Evolutionary conservation across 2,888 invertebrate species (phyloP), one percentile per base, ranked within the genome.

Genomic region (Drosophila parthenogenetica): DNA sequence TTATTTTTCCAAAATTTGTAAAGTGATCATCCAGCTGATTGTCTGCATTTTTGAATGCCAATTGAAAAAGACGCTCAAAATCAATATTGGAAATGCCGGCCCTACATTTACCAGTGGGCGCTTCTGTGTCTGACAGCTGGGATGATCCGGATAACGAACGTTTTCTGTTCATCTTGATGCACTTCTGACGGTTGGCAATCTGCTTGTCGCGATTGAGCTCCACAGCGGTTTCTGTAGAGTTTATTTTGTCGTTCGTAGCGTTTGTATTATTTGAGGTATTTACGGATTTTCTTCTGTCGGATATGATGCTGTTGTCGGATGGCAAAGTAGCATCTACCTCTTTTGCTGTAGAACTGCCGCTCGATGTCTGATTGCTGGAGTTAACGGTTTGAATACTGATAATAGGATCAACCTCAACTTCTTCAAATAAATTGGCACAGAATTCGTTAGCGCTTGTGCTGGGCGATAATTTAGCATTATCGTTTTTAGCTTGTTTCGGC

Each of bases 1-100:
- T 91, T 19, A 92, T 89, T 68, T 91, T 92, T 0, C 92, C 92
- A 60, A 92, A 91, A 69, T 82, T 89, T 17, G 91, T 72, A 46
- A 89, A 92, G 58, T 90, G 89, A 55, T 92, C 92, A 39, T 92
- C 91, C 29, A 75, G 49, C 25, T 84, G 86, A 42, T 79, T 89
- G 54, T 90, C 89, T 2, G 90, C 85, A 69, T 87, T 91, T 55
- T 89, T 91, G 29, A 92, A 90, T 0, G 92, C 91, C 39, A 92
- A 55, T 4, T 90, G 87, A 37, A 92, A 75, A 1, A 92, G 68
- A 14, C 91, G 90, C 35, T 91, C 91, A 45, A 92, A 90, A 62
- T 92, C 91, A 5, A 86, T 81, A 3, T 89, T 86, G 13, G 90
- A 87, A 50, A 91, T 86, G 64, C 92, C 91, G 19, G 90, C 86